Percentiles rank a stretch among this genome's conserved stretches.
Evolutionary conservation across 2,797 vertebrate species (phyloP).

Genomic region (Aplochiton taeniatus): DNA sequence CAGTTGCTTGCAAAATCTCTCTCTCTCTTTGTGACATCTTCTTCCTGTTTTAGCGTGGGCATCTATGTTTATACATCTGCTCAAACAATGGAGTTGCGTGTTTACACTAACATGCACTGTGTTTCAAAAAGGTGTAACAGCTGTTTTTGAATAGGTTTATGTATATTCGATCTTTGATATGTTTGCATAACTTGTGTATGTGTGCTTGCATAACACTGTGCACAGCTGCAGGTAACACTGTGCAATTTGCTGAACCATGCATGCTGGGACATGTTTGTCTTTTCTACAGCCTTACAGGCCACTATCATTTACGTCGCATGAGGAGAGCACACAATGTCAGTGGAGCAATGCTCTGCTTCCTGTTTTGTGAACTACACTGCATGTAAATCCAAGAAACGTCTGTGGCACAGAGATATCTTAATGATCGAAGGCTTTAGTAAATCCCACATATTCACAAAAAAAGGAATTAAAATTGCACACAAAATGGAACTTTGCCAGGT

Average conservation of each 20-base stretch:
- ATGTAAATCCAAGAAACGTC: background rate
- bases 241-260: no score
- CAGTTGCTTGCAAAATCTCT: no score
- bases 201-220: background rate
- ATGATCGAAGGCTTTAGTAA: constrained; percentile 6
- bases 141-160: background rate
- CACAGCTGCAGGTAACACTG: no score
- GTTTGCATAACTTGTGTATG: background rate
- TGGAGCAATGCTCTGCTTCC: background rate
- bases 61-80: background rate
- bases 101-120: background rate
- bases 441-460: constrained; percentile 15
- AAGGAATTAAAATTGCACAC: background rate
- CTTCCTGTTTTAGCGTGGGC: no score
- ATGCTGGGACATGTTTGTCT: constrained; percentile 8
- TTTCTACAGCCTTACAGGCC: no score
- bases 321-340: background rate
- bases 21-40: no score
- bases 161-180: background rate
- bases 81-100: background rate
- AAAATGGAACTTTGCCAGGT: background rate
- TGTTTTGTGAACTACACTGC: background rate
- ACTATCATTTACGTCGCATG: background rate
- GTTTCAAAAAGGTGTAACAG: background rate
- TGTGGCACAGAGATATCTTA: background rate